These are phyloP conservation scores for Margarornis squamiger DNA, from an alignment of 2,797 vertebrate species.

Conservation along the genomic window DNA sequence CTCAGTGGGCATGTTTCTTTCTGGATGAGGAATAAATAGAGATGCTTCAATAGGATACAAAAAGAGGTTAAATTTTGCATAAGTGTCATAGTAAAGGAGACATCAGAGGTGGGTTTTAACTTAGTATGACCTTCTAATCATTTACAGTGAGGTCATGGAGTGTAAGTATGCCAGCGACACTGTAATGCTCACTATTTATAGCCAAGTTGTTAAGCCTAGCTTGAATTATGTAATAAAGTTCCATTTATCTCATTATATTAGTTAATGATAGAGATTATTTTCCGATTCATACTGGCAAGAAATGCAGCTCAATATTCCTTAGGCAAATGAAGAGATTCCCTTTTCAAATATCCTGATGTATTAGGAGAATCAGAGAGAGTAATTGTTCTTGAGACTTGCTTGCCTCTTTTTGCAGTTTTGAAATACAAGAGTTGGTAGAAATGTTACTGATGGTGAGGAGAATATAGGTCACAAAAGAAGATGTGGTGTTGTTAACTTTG, in stretches of 20 bases:
- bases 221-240: slow-evolving; percentile 53
- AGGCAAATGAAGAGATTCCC: not conserved
- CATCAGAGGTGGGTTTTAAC: not conserved
- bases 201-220: slow-evolving; percentile 3
- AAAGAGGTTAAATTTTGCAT: not conserved
- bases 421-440: not conserved
- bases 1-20: not conserved
- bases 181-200: slow-evolving; percentile 63
- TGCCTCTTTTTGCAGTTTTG: not conserved
- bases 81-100: not conserved
- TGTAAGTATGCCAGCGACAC: slow-evolving; percentile 16
- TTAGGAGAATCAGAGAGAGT: not conserved
- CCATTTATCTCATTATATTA: slow-evolving; percentile 49
- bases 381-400: not conserved
- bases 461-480: not conserved
- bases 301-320: not conserved
- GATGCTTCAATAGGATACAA: not conserved
- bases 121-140: slow-evolving; percentile 18
- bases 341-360: not conserved
- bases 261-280: slow-evolving; percentile 33
- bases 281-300: not conserved
- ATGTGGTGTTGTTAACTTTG: not conserved
- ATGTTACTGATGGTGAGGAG: not conserved
- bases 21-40: not conserved
- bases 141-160: slow-evolving; percentile 55